phyloP scores from a whole-genome alignment of 2,797 vertebrate genomes.

The Oreochromis grahami region DNA sequence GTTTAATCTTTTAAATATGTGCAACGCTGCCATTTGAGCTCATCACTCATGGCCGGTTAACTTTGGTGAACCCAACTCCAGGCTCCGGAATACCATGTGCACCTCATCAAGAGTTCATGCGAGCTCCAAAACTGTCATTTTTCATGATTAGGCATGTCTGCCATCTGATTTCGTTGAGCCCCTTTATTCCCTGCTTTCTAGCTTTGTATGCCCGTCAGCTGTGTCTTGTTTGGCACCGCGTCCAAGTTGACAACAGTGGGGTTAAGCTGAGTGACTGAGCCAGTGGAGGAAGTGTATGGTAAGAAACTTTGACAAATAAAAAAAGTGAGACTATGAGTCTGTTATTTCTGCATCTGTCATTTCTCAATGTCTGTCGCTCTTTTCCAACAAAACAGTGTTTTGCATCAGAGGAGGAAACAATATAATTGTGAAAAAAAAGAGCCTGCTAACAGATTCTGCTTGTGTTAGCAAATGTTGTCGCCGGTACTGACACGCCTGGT shows the following conservation, averaged over 20 bases:
- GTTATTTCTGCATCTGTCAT: not conserved
- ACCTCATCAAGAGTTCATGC: slow-evolving; percentile 63
- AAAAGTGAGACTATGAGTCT: not conserved
- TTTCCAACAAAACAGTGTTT: slow-evolving; percentile 1
- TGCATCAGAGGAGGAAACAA: not conserved
- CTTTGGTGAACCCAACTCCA: slow-evolving; percentile 37
- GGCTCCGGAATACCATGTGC: slow-evolving; percentile 45
- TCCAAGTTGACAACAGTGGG: not conserved
- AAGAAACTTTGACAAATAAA: not conserved
- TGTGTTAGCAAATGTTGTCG: not conserved
- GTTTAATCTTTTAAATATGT: slow-evolving; percentile 61
- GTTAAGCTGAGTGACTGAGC: slow-evolving; percentile 22
- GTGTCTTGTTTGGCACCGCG: slow-evolving; percentile 22
- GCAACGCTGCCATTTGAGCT: slow-evolving; percentile 48
- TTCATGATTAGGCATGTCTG: slow-evolving; percentile 51
- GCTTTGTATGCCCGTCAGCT: slow-evolving; percentile 35
- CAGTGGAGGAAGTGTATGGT: not conserved
- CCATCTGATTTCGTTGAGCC: slow-evolving; percentile 65
- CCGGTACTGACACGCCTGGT: not conserved
- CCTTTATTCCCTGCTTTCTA: not conserved
- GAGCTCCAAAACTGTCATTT: slow-evolving; percentile 49
- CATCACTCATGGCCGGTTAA: slow-evolving; percentile 56
- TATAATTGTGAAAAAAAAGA: not conserved
- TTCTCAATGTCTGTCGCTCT: not conserved
- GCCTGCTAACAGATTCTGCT: not conserved